These are phyloP conservation scores for Steinernema carpocapsae DNA, from an alignment of 2,888 invertebrate species.

Conservation along the genomic window DNA sequence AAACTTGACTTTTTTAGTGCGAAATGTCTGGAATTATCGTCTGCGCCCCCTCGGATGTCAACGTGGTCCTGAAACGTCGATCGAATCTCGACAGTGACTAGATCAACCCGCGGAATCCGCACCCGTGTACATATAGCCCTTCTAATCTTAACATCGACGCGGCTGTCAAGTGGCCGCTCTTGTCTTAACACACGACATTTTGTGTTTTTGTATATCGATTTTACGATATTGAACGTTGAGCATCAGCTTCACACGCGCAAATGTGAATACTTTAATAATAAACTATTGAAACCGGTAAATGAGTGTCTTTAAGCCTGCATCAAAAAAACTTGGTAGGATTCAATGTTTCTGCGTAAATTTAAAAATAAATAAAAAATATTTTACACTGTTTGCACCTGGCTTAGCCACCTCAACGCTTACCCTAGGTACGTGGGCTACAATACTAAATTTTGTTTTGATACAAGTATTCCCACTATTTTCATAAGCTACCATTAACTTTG, in stretches of 20 bases:
- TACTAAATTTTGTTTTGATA: too few relatives aligned
- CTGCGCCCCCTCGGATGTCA: conserved; percentile 22
- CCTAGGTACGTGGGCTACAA: too few relatives aligned
- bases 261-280: background rate
- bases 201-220: conserved; percentile 33
- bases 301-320: too few relatives aligned
- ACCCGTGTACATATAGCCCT: conserved; percentile 30
- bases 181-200: conserved; percentile 21
- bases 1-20: background rate
- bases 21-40: conserved; percentile 27
- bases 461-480: too few relatives aligned
- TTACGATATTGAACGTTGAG: conserved; percentile 24
- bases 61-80: conserved; percentile 20
- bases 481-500: too few relatives aligned
- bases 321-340: too few relatives aligned
- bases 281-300: too few relatives aligned
- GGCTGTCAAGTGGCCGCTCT: conserved; percentile 9
- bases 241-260: background rate
- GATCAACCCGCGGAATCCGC: background rate
- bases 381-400: too few relatives aligned
- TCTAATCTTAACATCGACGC: background rate
- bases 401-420: too few relatives aligned
- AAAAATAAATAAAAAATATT: too few relatives aligned
- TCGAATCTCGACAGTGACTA: conserved; percentile 24
- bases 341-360: too few relatives aligned